Evolutionary conservation across 2,888 invertebrate genomes (phyloP), one percentile per base, ranked within the genome.

Genomic region (Yponomeuta malinellus): DNA sequence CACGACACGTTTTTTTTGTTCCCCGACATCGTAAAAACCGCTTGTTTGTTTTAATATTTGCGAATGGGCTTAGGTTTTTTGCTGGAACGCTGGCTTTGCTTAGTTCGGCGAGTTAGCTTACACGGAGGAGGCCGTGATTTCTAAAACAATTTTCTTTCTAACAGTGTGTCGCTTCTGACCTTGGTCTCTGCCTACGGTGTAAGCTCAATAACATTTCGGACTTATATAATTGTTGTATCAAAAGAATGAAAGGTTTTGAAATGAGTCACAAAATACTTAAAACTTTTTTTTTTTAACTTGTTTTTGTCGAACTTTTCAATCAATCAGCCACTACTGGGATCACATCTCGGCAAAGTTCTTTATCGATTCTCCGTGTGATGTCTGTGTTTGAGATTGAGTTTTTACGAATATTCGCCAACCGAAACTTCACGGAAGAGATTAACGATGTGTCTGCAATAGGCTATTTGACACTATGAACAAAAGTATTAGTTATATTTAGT

Each of bases 1-100:
- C 48, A 48, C 33, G 67, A 67, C 67, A 68, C 48, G 68, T 15
- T 68, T 68, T 68, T 59, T 59, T 59, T 15, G 1, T 59, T 15
- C 52, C 15, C 52, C 52, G 15, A 15, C 15, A 59, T 59, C 52
- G 52, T 59, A 15, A 59, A 59, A 59, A 59, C 52, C 29, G 65
- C 12, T 12, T 59, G 52, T 59, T 59, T 59, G 52, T 59, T 65
- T 65, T 29, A 67, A 12, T 67, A 9, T 33, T 67, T 43, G 31
- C 37, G 37, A 37, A 67, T 67, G 15, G 15, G 52, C 5, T 0
- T 59, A 59, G 52, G 12, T 59, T 12, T 12, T 59, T 59, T 59
- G 52, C 52, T 8, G 52, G 5, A 15, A 59, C 15, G 15, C 12
- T 2, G 8, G 15, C 52, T 59, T 52, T 52, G 52, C 52, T 10